Evolutionary conservation across 2,888 invertebrate species (phyloP).

Genomic region (Meteorus colon): DNA sequence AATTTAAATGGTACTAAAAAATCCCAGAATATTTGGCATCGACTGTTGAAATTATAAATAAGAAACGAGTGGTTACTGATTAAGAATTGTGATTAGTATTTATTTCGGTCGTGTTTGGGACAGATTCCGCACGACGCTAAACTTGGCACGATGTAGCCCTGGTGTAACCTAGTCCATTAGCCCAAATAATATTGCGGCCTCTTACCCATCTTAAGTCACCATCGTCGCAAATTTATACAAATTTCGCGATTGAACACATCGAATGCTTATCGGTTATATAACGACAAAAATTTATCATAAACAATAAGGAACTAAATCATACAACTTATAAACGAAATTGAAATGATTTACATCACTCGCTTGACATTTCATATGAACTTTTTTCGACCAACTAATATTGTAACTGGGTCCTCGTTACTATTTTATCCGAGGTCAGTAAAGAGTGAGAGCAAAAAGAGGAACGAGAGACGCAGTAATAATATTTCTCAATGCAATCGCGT

Average conservation of each 20-base stretch:
- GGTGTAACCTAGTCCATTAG: constrained; percentile 71
- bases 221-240: constrained; percentile 37
- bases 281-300: neutral
- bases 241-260: constrained; percentile 12
- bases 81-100: constrained; percentile 70
- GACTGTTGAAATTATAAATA: constrained; percentile 40
- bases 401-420: constrained; percentile 46
- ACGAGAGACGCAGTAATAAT: constrained; percentile 28
- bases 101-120: constrained; percentile 70
- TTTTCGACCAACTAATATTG: constrained; percentile 43
- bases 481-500: constrained; percentile 25
- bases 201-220: constrained; percentile 42
- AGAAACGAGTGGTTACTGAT: constrained; percentile 60
- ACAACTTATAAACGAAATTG: too few relatives aligned
- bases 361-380: constrained; percentile 42
- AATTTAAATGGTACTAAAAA: neutral
- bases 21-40: constrained; percentile 16
- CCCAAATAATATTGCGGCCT: constrained; percentile 63
- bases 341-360: neutral
- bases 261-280: constrained; percentile 19
- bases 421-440: constrained; percentile 42
- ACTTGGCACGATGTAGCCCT: constrained; percentile 65
- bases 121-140: constrained; percentile 65
- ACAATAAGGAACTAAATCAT: too few relatives aligned
- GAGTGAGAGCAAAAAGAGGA: neutral